phyloP scores from a whole-genome alignment of 2,797 vertebrate species.

The Leucoraja ocellata region DNA sequence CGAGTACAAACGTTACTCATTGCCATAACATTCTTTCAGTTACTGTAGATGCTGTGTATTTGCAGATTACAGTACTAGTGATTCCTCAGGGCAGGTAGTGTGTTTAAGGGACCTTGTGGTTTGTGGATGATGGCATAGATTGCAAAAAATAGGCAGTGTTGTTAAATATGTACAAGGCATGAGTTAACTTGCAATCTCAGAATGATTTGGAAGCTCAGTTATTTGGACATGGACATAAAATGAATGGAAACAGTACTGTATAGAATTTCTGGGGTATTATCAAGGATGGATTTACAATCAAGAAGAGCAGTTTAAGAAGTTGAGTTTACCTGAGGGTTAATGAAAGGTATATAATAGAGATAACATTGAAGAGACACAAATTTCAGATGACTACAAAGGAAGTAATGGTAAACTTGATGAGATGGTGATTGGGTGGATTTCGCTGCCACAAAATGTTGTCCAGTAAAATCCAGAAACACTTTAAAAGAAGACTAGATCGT shows the following conservation, averaged over 20 bases:
- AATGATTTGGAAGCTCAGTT: neutral
- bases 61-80: no score
- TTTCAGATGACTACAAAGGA: neutral
- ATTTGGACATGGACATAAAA: neutral
- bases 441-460: neutral
- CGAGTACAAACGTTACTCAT: no score
- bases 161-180: neutral
- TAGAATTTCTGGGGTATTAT: neutral
- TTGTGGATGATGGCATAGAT: neutral
- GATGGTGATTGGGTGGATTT: neutral
- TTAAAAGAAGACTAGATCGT: neutral
- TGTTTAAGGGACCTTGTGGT: no score
- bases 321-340: neutral
- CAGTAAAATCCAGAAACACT: neutral
- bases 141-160: neutral
- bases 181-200: neutral
- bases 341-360: neutral
- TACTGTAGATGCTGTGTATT: no score
- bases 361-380: neutral
- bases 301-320: neutral
- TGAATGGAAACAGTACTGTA: neutral
- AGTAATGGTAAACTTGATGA: neutral
- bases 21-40: no score
- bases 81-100: no score
- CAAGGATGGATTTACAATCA: neutral